Evolutionary conservation across 30 jellyfish, hydroid and myxozoan genomes (phyloP), one percentile per base, ranked within the genome.

Genomic region (Mastigias papua): DNA sequence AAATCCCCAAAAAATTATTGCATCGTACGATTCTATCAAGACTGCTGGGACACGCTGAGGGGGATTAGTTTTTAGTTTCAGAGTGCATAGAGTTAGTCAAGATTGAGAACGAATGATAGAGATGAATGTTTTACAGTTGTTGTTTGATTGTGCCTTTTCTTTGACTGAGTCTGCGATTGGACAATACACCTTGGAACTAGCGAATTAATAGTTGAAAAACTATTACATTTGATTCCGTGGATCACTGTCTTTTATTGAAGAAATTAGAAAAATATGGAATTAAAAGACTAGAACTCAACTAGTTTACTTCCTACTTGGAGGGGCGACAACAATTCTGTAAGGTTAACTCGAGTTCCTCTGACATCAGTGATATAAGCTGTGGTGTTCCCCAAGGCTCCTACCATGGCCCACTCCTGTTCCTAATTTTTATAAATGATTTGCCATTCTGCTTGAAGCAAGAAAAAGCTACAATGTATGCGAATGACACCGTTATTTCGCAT

Each of bases 351-450:
- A 71, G 27, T 8, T 71, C 83, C 83, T 71, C 83, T 37, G n/a
- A 66, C 8, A 34, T 34, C 8, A 71, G n/a, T 10, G 66, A 30
- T 37, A 71, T 34, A 27, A 71, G 32, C n/a, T 71, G 33, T 34
- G 74, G 73, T 75, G 79, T 68, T 51, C 86, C 86, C 72, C n/a
- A 51, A 73, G 86, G n/a, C n/a, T n/a, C n/a, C n/a, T n/a, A n/a
- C n/a, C n/a, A n/a, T n/a, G n/a, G n/a, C n/a, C n/a, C n/a, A 16
- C 86, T 73, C 22, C 74, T 75, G 51, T 75, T 15, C 49, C 73
- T 75, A 1, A 2, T 71, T 34, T 30, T 30, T 66, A 71, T 71
- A 31, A 71, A 29, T 71, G 83, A 71, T 34, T 27, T 71, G 34
- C 66, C 83, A 46, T 71, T 71, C 83, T 71, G 83, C 83, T 66